Base-by-base conservation (phyloP, 2,888 invertebrate species). In the Rhimphoctona megacephalus region DNA sequence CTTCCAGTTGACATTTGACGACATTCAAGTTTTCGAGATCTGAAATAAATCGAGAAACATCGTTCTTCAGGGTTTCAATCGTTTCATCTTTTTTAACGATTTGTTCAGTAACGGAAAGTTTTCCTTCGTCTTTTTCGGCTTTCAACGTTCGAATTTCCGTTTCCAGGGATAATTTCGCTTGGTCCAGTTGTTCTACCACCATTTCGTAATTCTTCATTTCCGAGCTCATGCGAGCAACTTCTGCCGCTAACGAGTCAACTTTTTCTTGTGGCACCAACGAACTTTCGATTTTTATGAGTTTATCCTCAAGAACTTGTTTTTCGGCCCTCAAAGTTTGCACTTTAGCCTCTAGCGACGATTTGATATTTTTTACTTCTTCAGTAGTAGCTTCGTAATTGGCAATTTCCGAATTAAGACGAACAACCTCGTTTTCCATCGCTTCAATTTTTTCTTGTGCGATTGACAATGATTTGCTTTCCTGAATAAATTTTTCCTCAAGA, bases 341-440 rank as follows among this genome's bases (percentile, higher is more conserved):
- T 46, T 81, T 33, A n/a, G 54, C 22, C 22, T 81, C 77, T 22
- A 64, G 61, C n/a, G 52, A 67, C 3, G 22, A 8, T 49, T 66
- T 77, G 1, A 33, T 33, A 7, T 36, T 33, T 78, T 52, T 22
- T 17, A 80, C 9, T 49, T 87, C 78, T 36, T 83, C 83, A 36
- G 87, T 88, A 9, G 85, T 14, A n/a, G 76, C 66, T 39, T 88
- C 80, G n/a, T 76, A 14, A 39, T 69, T 70, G 30, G 19, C 39
- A 6, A 77, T 77, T 43, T 72, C 57, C 39, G 70, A 79, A 22
- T n/a, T 78, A 0, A 81, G 52, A 57, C 77, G 85, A 46, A n/a
- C 1, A n/a, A 73, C 66, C 46, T 85, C 85, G 17, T 57, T 77
- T 19, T 72, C 57, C 72, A 85, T 17, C 14, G 64, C 64, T 46